These are phyloP conservation scores for Ceyx erithaca DNA, from an alignment of 2,797 vertebrate species.

Conservation along the genomic window DNA sequence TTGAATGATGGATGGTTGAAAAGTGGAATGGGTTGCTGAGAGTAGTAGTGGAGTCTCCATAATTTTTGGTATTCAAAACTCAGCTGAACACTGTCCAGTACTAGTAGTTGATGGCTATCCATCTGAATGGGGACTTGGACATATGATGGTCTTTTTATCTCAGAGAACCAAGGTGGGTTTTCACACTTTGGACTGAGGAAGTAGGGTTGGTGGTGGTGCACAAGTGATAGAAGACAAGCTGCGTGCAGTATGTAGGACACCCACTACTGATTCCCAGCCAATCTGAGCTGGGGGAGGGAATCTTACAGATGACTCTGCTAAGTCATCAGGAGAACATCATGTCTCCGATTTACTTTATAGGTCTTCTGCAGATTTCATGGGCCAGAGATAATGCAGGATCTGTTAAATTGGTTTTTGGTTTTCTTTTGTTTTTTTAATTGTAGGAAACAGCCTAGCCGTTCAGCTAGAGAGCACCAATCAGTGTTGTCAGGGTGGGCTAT, in stretches of 20 bases:
- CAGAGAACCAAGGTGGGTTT: not conserved
- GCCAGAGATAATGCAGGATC: slow-evolving; percentile 28
- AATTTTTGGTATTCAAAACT: not conserved
- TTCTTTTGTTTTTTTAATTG: not conserved
- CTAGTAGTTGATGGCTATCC: not conserved
- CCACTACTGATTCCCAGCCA: not conserved
- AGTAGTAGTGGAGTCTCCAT: not conserved
- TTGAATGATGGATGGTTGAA: not conserved
- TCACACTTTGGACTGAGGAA: not conserved
- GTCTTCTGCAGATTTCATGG: slow-evolving; percentile 4
- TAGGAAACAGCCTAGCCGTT: not conserved
- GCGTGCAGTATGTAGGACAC: not conserved
- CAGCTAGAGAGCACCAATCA: not conserved
- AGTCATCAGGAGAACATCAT: not conserved
- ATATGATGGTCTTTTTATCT: not conserved
- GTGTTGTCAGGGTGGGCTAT: not conserved
- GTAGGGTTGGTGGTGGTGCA: not conserved
- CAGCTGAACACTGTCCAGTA: not conserved
- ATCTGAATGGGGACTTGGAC: not conserved
- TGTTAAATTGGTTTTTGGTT: not conserved
- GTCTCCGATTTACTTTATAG: not conserved
- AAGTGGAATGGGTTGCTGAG: not conserved
- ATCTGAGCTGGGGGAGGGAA: not conserved
- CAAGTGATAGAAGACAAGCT: not conserved
- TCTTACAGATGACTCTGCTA: not conserved